Evolutionary conservation across 1,140 invertebrate species (phyloP), one percentile per base, ranked within the genome.

Genomic region (Anoplolepis gracilipes): DNA sequence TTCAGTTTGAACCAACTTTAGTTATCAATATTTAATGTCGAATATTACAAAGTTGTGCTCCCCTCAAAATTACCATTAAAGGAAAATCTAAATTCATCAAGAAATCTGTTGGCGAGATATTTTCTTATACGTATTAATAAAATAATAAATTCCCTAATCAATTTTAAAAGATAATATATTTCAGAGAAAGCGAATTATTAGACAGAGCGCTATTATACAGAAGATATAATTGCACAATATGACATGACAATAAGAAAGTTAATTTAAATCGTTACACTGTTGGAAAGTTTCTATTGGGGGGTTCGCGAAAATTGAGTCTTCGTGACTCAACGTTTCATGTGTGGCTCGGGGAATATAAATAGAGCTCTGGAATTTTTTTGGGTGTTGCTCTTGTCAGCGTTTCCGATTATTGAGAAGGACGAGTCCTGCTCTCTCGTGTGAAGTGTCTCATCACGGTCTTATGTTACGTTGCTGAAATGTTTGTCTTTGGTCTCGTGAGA

Each of bases 381-480:
- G 36, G 61, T 6, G 39, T 19, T 7, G n/a, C 8, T 13, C 30
- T 22, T 16, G 28, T 49, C 46, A 49, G 46, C 16, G 16, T n/a
- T 64, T 33, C 4, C 6, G 30, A 57, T 69, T 10, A 69, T 79
- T 69, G 13, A 69, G 53, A 49, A 53, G 22, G 49, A 16, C 42
- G 28, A 49, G 42, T 4, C 46, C 46, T 19, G 46, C 10, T 49
- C 16, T 11, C n/a, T n/a, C n/a, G n/a, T n/a, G n/a, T 49, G 46
- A 49, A 16, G 46, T 5, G 36, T 6, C 53, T 46, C 53, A 19
- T 42, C 36, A 36, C 53, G 25, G 8, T 53, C 55, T 59, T 72
- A 73, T n/a, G n/a, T 82, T 82, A 73, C 28, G 19, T 33, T 46
- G 13, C 39, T 46, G 53, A 82, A 36, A 82, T 65, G 22, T 82